A percentile compares a stretch with the other conserved stretches of the same genome.
These are phyloP conservation scores for Oscheius sp. DNA, from an alignment of 1,140 invertebrate species.

Conservation along the genomic window DNA sequence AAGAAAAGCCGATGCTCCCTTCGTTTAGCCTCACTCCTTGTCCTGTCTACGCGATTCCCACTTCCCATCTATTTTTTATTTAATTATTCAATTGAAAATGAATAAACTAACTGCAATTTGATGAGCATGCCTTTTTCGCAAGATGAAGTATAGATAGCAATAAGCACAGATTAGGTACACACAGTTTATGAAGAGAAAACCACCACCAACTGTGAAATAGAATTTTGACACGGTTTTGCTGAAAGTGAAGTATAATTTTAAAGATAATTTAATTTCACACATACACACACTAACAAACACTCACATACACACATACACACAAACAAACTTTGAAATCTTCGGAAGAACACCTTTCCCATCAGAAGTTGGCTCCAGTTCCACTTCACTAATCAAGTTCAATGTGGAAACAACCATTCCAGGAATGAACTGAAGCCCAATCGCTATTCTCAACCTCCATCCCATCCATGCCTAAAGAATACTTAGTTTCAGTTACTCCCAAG, in stretches of 20 bases:
- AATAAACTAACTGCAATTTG: neutral
- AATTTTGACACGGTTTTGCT: slow-evolving; percentile 5
- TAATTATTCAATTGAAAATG: neutral
- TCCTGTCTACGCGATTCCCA: neutral
- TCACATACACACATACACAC: too few relatives aligned
- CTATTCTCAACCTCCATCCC: neutral
- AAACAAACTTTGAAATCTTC: slow-evolving; percentile 6
- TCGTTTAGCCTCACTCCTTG: neutral
- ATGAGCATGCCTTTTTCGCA: neutral
- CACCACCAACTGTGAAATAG: slow-evolving; percentile 11
- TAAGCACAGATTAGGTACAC: slow-evolving; percentile 19
- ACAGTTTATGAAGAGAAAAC: neutral
- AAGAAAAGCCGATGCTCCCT: slow-evolving; percentile 13
- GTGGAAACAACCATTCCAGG: slow-evolving; percentile 1
- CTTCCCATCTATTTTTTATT: neutral
- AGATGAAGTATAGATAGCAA: neutral
- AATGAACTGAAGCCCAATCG: neutral
- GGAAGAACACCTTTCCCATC: slow-evolving; percentile 9
- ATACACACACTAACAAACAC: too few relatives aligned
- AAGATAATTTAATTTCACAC: too few relatives aligned
- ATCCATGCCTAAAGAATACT: slow-evolving; percentile 8
- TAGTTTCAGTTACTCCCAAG: neutral
- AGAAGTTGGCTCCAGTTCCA: neutral
- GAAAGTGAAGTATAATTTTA: neutral
- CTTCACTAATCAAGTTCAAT: neutral